These are phyloP conservation scores for Dipus sagitta DNA, from an alignment of 2,797 vertebrate genomes.

Conservation along the genomic window DNA sequence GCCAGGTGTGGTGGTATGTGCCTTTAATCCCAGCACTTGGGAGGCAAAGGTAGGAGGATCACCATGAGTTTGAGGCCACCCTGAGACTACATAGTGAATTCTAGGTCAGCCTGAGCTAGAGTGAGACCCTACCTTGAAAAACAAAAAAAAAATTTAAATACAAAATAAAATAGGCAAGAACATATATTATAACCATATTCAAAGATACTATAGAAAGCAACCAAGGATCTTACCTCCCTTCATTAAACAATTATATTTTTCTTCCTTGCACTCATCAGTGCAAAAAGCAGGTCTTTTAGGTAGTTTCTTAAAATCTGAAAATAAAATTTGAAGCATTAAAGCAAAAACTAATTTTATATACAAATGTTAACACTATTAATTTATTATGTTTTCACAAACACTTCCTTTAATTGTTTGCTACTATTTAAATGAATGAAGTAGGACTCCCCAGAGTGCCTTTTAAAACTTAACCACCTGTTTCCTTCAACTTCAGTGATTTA, in stretches of 20 bases:
- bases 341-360: conserved; percentile 41
- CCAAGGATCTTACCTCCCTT: conserved; percentile 84
- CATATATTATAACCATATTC: conserved; percentile 6
- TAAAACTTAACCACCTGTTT: conserved; percentile 6
- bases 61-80: too few relatives aligned
- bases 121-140: too few relatives aligned
- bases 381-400: conserved; percentile 51
- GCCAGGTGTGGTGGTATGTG: too few relatives aligned
- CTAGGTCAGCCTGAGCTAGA: too few relatives aligned
- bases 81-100: too few relatives aligned
- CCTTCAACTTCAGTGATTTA: conserved; percentile 9
- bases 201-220: conserved; percentile 66
- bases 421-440: conserved; percentile 39
- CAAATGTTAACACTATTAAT: conserved; percentile 29
- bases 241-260: conserved; percentile 70
- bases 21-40: too few relatives aligned
- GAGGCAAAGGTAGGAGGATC: too few relatives aligned
- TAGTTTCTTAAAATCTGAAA: conserved; percentile 74
- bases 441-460: not conserved
- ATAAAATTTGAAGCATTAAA: conserved; percentile 58
- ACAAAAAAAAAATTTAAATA: too few relatives aligned
- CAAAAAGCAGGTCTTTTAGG: conserved; percentile 71
- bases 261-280: conserved; percentile 57
- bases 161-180: not conserved
- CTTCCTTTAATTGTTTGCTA: conserved; percentile 19